Base-by-base conservation (phyloP, 2,888 invertebrate species). In the Octonoba sinensis region DNA sequence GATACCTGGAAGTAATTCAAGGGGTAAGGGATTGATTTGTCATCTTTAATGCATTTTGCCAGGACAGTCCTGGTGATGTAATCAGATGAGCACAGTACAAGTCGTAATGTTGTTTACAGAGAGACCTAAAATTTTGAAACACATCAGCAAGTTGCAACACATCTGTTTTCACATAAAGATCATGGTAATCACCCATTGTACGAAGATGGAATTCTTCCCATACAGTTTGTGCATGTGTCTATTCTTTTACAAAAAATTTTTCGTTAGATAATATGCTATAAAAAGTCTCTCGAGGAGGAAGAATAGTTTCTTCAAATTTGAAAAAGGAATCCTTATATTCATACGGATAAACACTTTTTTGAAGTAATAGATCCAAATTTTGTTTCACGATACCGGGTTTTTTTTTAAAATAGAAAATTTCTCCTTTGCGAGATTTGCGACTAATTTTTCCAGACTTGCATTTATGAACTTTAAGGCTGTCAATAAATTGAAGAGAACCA, bases 41-140 rank as follows among this genome's bases (percentile, higher is more conserved):
- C 47, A 84, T 84, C 83, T 87, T 87, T 20, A 87, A 20, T 78
- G 83, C 84, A n/a, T 86, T 86, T 84, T 86, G 85, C 87, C 87
- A 88, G 24, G 86, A 82, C 47, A 87, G 82, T 15, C 86, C 86
- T 1, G 73, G 51, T 1, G 73, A 3, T 24, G 73, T 73, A 3
- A 64, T 11, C 1, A 64, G 22, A n/a, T 64, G 56, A 12, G 20
- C 15, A 36, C 18, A 18, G 54, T 73, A 62, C 13, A 51, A 13
- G 2, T 62, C 49, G 36, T 72, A 60, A 24, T 84, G 57, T 6
- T 67, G 44, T n/a, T n/a, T n/a, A n/a, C n/a, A n/a, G n/a, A n/a
- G n/a, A n/a, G n/a, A n/a, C n/a, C n/a, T n/a, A n/a, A n/a, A n/a
- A n/a, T n/a, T n/a, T n/a, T n/a, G n/a, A n/a, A n/a, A n/a, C n/a